These are phyloP conservation scores for Metaphire vulgaris DNA, from an alignment of 1,140 invertebrate genomes.

Conservation along the genomic window DNA sequence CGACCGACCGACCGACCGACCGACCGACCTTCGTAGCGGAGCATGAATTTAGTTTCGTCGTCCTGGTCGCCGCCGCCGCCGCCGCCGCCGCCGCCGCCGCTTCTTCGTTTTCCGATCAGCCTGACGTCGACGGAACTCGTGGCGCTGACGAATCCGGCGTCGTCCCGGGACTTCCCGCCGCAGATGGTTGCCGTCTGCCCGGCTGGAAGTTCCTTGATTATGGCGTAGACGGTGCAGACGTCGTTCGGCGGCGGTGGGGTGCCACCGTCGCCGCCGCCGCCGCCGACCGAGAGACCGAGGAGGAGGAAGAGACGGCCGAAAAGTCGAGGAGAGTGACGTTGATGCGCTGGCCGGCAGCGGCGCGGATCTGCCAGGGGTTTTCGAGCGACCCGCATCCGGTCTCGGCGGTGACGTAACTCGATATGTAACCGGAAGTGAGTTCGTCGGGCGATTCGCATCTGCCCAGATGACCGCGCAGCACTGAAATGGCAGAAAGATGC, in stretches of 20 bases:
- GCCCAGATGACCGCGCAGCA: not conserved
- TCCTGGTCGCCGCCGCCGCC: too few species aligned
- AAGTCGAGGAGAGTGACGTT: not conserved
- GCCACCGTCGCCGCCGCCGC: too few species aligned
- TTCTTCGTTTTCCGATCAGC: not conserved
- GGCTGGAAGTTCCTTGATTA: not conserved
- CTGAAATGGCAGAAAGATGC: too few species aligned
- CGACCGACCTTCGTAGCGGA: not conserved
- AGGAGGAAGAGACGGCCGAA: too few species aligned
- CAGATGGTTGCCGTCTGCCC: not conserved
- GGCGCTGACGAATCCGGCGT: not conserved
- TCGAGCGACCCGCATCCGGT: conserved; percentile 15
- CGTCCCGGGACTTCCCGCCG: not conserved
- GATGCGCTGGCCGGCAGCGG: not conserved
- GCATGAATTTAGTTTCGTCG: not conserved
- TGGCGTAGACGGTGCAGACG: not conserved
- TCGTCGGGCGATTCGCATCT: not conserved
- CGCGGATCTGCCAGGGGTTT: not conserved
- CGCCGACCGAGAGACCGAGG: too few species aligned
- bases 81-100: too few species aligned
- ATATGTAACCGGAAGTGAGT: conserved; percentile 17
- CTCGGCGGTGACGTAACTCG: conserved; percentile 21
- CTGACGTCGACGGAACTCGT: not conserved
- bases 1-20: too few species aligned
- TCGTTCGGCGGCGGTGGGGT: not conserved